Conservation (phyloP, 2,113 vertebrate species). For the Malurus melanocephalus region DNA sequence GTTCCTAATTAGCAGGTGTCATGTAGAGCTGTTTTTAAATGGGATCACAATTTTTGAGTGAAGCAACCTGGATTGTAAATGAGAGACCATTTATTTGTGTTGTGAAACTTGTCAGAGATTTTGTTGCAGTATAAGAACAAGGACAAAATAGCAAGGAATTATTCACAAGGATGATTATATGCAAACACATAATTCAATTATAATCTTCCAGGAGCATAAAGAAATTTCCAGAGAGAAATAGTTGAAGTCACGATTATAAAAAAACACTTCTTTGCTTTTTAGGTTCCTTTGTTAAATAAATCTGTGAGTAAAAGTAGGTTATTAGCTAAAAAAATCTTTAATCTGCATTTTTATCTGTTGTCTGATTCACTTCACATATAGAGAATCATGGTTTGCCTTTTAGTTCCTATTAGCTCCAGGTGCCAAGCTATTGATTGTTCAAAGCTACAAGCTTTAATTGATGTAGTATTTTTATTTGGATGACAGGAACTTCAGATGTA, state of each 20-base stretch:
- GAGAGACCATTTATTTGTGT: not conserved
- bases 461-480: not conserved
- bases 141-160: not conserved
- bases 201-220: not conserved
- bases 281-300: not conserved
- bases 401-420: not conserved
- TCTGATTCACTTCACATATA: not conserved
- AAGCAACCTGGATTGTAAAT: not conserved
- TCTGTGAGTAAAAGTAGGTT: not conserved
- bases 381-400: not conserved
- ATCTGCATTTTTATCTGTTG: not conserved
- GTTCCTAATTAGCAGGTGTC: not conserved
- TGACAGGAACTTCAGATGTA: not conserved
- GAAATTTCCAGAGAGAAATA: not conserved
- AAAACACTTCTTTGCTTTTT: not conserved
- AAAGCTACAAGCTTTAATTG: not conserved
- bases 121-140: not conserved
- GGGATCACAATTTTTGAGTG: not conserved
- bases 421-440: not conserved
- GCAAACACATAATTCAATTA: not conserved
- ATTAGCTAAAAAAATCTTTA: not conserved
- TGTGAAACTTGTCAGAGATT: not conserved
- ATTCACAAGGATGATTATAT: not conserved
- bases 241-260: not conserved
- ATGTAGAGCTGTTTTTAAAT: not conserved